A percentile compares a stretch with the other conserved stretches of the same genome.
Conservation (phyloP, 2,888 invertebrate genomes). For the Perizoma affinitatum region DNA sequence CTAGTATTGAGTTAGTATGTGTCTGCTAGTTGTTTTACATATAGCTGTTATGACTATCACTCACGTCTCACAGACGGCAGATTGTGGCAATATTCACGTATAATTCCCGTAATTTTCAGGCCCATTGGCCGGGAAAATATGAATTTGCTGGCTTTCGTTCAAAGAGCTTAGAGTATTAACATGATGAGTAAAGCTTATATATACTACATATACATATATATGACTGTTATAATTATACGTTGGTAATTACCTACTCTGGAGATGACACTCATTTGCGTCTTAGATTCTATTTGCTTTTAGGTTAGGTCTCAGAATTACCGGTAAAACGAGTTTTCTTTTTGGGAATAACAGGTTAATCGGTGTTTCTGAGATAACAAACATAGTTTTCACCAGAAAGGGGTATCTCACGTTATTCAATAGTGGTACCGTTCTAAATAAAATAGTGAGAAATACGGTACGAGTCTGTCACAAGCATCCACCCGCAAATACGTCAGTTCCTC, state of each 20-base stretch:
- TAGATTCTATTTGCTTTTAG: constrained; percentile 9
- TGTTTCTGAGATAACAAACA: too few relatives aligned
- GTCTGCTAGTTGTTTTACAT: background rate
- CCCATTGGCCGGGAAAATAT: constrained; percentile 69
- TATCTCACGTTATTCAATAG: too few relatives aligned
- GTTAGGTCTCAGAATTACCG: too few relatives aligned
- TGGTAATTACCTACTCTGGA: constrained; percentile 8
- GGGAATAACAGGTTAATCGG: too few relatives aligned
- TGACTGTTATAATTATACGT: constrained; percentile 13
- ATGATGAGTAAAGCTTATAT: constrained; percentile 39
- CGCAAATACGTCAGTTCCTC: too few relatives aligned
- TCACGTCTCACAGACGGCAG: constrained; percentile 12
- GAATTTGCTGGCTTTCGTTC: constrained; percentile 62
- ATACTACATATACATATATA: constrained; percentile 26
- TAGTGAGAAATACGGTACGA: too few relatives aligned
- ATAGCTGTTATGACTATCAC: background rate
- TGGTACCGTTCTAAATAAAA: too few relatives aligned
- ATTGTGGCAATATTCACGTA: constrained; percentile 52
- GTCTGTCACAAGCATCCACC: too few relatives aligned
- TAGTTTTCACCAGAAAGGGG: too few relatives aligned
- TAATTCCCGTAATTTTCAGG: constrained; percentile 67
- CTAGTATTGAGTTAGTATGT: too few relatives aligned
- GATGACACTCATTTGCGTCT: constrained; percentile 12
- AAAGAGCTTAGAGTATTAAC: constrained; percentile 63
- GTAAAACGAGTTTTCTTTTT: too few relatives aligned